These are phyloP conservation scores for Tetramorium alpestre DNA, from an alignment of 1,140 invertebrate species.

Conservation along the genomic window DNA sequence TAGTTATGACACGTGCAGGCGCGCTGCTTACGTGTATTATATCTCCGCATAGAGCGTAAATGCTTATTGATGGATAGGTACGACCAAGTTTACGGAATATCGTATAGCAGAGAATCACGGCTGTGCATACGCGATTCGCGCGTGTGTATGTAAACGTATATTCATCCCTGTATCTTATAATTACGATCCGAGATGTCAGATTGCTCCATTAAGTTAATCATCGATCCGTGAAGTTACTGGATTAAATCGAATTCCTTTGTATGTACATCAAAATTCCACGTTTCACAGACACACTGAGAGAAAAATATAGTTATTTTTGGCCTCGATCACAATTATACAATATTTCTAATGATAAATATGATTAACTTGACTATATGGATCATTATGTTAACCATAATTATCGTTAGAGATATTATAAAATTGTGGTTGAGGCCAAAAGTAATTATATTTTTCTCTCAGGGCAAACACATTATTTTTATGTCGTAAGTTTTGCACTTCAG, in stretches of 20 bases:
- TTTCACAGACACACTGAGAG: neutral
- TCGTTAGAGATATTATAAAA: no score
- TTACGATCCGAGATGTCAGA: conserved; percentile 5
- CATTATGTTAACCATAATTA: no score
- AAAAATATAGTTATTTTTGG: no score
- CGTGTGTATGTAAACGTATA: no score
- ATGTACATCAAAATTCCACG: neutral
- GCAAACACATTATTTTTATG: neutral
- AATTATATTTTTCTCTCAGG: no score
- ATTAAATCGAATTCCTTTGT: neutral
- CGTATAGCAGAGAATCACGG: neutral
- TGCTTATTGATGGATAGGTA: conserved; percentile 50
- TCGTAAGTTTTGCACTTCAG: neutral
- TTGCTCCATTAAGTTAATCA: neutral
- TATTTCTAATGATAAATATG: no score
- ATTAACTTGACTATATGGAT: no score
- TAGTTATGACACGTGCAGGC: conserved; percentile 40
- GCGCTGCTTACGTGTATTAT: conserved; percentile 44
- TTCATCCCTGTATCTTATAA: neutral
- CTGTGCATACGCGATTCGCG: neutral
- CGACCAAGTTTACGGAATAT: conserved; percentile 14
- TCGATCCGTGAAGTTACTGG: neutral
- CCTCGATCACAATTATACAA: no score
- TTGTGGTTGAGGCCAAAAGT: no score
- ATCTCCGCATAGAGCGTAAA: conserved; percentile 71